phyloP scores from a whole-genome alignment of 2,888 invertebrate genomes.

The Diplazon laetatorius region DNA sequence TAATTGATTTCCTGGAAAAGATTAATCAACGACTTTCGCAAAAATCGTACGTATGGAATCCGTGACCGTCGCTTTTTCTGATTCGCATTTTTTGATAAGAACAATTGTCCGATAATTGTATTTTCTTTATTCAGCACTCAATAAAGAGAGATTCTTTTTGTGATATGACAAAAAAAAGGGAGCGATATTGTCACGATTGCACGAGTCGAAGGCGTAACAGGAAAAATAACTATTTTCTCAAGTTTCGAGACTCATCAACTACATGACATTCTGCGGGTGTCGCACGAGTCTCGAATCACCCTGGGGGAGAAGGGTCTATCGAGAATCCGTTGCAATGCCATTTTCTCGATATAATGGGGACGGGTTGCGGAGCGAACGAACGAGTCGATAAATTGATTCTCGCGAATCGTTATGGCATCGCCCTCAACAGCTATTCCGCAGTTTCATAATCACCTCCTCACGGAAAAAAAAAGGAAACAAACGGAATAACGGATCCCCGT shows the following conservation, averaged over 20 bases:
- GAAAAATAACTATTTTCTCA: constrained; percentile 12
- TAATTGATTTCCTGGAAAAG: constrained; percentile 33
- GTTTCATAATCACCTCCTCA: constrained; percentile 12
- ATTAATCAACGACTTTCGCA: constrained; percentile 34
- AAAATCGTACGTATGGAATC: not conserved
- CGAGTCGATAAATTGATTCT: constrained; percentile 53
- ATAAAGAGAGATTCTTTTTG: constrained; percentile 25
- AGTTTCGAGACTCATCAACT: constrained; percentile 14
- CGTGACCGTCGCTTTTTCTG: not conserved
- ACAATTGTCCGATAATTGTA: not conserved
- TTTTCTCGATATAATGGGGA: constrained; percentile 41
- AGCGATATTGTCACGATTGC: constrained; percentile 21
- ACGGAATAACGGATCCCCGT: not conserved
- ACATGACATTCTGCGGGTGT: constrained; percentile 36
- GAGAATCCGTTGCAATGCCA: constrained; percentile 28
- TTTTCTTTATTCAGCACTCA: constrained; percentile 7
- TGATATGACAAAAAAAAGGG: constrained; percentile 38
- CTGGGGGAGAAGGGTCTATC: constrained; percentile 30
- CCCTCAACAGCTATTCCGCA: constrained; percentile 10
- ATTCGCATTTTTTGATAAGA: not conserved
- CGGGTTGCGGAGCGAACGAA: constrained; percentile 17
- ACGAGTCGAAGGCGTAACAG: not conserved
- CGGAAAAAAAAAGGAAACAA: not conserved
- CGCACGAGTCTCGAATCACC: not conserved
- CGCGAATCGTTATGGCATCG: constrained; percentile 5